Conservation (phyloP, 37 sponge, comb jelly and placozoan species). For the Halisarca cf. caerulea region DNA sequence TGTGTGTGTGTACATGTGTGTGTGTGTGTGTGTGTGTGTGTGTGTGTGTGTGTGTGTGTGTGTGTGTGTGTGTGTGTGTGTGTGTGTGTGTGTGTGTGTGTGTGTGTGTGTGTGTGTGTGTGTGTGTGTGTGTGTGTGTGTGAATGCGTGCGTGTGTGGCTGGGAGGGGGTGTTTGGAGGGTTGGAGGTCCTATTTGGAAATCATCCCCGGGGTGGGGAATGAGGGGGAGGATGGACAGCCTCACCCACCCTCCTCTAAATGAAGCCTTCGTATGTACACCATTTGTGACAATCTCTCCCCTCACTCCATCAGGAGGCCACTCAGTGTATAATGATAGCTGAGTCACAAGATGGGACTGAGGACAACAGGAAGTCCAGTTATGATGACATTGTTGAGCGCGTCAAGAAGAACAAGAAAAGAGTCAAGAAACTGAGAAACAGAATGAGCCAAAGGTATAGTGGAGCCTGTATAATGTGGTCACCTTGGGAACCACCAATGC, state of each 20-base stretch:
- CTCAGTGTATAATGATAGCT: constrained; percentile 39
- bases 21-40: not conserved
- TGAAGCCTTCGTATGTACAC: not conserved
- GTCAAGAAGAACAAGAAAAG: constrained; percentile 65
- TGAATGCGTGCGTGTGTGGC: too few species aligned
- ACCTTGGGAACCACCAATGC: too few species aligned
- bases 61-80: too few species aligned
- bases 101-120: too few species aligned
- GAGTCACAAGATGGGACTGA: constrained; percentile 47
- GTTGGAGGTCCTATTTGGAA: too few species aligned
- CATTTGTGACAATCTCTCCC: not conserved
- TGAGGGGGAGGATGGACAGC: too few species aligned
- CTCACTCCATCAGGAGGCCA: not conserved
- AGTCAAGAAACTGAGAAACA: constrained; percentile 71
- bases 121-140: too few species aligned
- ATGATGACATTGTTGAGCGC: constrained; percentile 39
- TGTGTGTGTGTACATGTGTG: not conserved
- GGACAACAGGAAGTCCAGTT: not conserved
- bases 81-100: too few species aligned
- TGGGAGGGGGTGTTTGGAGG: too few species aligned
- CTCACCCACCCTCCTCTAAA: too few species aligned
- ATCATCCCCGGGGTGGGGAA: too few species aligned
- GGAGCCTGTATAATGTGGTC: not conserved
- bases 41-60: too few species aligned
- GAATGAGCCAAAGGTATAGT: constrained; percentile 59